Base-by-base conservation (phyloP, 1,140 invertebrate genomes). In the Leptinotarsa lineolata region DNA sequence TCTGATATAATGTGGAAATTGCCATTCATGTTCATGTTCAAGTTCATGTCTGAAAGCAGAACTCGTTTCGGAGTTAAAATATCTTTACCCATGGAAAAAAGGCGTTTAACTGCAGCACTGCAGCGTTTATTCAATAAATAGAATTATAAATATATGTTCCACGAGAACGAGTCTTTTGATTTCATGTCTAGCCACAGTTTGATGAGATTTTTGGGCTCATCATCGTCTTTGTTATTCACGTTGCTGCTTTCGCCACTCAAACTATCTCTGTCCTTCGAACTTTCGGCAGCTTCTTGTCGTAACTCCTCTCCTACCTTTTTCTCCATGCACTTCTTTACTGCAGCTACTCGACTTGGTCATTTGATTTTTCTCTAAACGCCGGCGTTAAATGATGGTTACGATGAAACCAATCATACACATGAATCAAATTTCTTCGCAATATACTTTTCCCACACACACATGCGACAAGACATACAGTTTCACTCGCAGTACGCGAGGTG, bases 181-280 rank as follows among this genome's bases (percentile, higher is more conserved):
- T 54, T 54, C 48, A 54, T 54, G 48, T 54, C 48, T 13, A 54
- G 48, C 48, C 48, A 54, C 48, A 54, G 13, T 54, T 54, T 54
- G 15, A 54, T 13, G 48, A 54, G 48, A 54, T 4, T 54, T 54
- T 54, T n/a, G 48, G 12, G 48, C 48, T 54, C 48, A 13, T 54
- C 48, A 54, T 54, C 48, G 15, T 54, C 48, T 11, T 54, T 54
- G 48, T 54, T 54, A 54, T 13, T 54, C 48, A 13, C 48, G 15
- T 54, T 54, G 48, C 16, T 54, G 12, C 48, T 13, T 54, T 13
- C 48, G 48, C 48, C 48, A 54, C 11, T 54, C 15, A 54, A 54
- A 54, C 48, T 54, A 54, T 54, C 48, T 54, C 48, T 54, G 48
- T 54, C 48, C 48, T 54, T 54, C n/a, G 48, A 54, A 54, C 15